These are phyloP conservation scores for Cololabis saira DNA, from an alignment of 2,113 vertebrate genomes.

Conservation along the genomic window DNA sequence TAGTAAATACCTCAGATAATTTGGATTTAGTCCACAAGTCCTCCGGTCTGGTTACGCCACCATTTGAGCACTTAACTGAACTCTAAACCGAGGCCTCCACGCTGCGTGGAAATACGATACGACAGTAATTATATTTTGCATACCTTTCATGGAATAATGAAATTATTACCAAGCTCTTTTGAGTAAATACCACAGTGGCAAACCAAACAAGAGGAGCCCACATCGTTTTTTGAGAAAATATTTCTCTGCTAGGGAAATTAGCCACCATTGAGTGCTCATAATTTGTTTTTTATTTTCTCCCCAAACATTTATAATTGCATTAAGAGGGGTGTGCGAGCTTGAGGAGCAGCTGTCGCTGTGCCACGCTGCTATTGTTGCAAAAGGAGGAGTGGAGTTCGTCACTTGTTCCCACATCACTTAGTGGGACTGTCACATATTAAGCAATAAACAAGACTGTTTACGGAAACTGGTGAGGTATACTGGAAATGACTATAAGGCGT, in stretches of 20 bases:
- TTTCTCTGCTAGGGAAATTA: slow-evolving; percentile 64
- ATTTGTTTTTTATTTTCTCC: slow-evolving; percentile 76
- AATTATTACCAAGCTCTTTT: slow-evolving; percentile 48
- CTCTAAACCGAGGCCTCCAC: slow-evolving; percentile 18
- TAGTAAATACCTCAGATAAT: slow-evolving; percentile 23
- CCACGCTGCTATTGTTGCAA: slow-evolving; percentile 45
- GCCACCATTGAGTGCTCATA: slow-evolving; percentile 57
- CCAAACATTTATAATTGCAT: slow-evolving; percentile 74
- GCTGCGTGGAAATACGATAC: slow-evolving; percentile 61
- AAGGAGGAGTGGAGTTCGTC: slow-evolving; percentile 50
- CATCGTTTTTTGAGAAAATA: slow-evolving; percentile 64
- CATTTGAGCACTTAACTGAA: not conserved
- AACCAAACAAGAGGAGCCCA: slow-evolving; percentile 58
- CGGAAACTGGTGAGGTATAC: not conserved
- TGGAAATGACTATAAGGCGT: not conserved
- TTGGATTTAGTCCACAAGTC: slow-evolving; percentile 17
- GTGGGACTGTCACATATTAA: slow-evolving; percentile 11
- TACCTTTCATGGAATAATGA: slow-evolving; percentile 50
- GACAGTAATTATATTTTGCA: slow-evolving; percentile 76
- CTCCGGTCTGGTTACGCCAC: not conserved
- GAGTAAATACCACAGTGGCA: slow-evolving; percentile 38
- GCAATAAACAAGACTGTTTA: not conserved
- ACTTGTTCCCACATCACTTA: slow-evolving; percentile 41
- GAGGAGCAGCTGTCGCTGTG: slow-evolving; percentile 44
- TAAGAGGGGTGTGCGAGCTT: slow-evolving; percentile 43